A percentile compares a stretch with the other conserved stretches of the same genome.
These are phyloP conservation scores for Rhinogobio ventralis DNA, from an alignment of 2,797 vertebrate genomes.

Conservation along the genomic window DNA sequence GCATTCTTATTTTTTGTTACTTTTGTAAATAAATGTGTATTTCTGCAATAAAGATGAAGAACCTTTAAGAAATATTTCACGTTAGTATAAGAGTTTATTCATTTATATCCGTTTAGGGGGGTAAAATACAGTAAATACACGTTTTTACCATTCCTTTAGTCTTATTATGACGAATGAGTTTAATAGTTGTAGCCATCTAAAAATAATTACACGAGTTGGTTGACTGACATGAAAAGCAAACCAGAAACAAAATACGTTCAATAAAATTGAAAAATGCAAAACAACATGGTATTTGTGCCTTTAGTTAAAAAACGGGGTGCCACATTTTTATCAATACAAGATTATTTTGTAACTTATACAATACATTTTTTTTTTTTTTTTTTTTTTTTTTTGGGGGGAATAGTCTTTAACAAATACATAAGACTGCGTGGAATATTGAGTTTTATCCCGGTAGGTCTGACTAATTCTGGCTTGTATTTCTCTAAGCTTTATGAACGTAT, in stretches of 20 bases:
- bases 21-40: constrained; percentile 98
- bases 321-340: neutral
- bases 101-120: neutral
- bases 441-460: neutral
- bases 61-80: constrained; percentile 64
- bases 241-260: neutral
- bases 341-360: neutral
- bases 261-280: neutral
- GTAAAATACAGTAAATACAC: neutral
- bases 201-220: neutral
- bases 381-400: neutral
- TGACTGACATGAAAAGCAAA: neutral
- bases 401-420: neutral
- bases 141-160: too few relatives aligned
- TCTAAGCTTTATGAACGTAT: neutral
- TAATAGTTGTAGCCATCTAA: too few relatives aligned
- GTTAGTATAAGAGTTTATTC: constrained; percentile 22
- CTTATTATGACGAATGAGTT: too few relatives aligned
- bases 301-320: neutral
- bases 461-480: neutral
- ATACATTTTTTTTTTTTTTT: neutral
- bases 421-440: neutral
- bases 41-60: constrained; percentile 97
- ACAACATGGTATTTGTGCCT: neutral
- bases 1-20: constrained; percentile 96